phyloP scores from a whole-genome alignment of 2,888 invertebrate species.

The Ellobium chinense region DNA sequence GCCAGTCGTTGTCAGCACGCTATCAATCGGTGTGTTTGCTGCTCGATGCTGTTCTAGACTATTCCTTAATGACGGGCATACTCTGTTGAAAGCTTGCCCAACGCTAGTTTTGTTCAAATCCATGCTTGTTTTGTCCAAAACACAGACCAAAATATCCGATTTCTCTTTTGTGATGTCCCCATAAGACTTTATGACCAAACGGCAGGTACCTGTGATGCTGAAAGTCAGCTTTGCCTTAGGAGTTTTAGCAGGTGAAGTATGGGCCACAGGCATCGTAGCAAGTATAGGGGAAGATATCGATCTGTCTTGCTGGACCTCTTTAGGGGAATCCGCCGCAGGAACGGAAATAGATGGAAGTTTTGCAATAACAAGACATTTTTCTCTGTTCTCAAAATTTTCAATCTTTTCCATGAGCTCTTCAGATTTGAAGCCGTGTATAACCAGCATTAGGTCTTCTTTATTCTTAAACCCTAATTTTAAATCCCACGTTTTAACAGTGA shows the following conservation, averaged over 20 bases:
- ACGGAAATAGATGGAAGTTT: background rate
- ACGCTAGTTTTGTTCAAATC: slow-evolving; percentile 38
- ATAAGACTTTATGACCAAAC: slow-evolving; percentile 24
- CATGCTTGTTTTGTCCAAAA: slow-evolving; percentile 20
- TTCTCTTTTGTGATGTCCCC: slow-evolving; percentile 19
- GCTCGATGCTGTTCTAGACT: background rate
- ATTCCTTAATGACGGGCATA: background rate
- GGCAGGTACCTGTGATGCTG: background rate
- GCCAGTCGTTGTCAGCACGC: slow-evolving; percentile 1
- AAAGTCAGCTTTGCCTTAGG: background rate
- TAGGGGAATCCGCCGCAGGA: background rate
- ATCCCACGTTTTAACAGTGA: slow-evolving; percentile 10
- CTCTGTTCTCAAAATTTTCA: background rate
- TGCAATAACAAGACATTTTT: slow-evolving; percentile 16
- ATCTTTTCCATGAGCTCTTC: slow-evolving; percentile 8
- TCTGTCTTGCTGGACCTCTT: background rate
- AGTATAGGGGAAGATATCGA: no score
- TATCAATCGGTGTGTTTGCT: background rate
- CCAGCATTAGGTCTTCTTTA: slow-evolving; percentile 13
- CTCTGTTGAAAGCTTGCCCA: slow-evolving; percentile 36
- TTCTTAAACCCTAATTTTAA: slow-evolving; percentile 14
- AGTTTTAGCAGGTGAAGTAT: no score
- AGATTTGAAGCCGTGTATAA: slow-evolving; percentile 4
- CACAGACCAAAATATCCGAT: slow-evolving; percentile 43
- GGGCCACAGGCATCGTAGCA: no score